phyloP scores from a whole-genome alignment of 92 coral and sea anemone species.

The Scolanthus callimorphus region DNA sequence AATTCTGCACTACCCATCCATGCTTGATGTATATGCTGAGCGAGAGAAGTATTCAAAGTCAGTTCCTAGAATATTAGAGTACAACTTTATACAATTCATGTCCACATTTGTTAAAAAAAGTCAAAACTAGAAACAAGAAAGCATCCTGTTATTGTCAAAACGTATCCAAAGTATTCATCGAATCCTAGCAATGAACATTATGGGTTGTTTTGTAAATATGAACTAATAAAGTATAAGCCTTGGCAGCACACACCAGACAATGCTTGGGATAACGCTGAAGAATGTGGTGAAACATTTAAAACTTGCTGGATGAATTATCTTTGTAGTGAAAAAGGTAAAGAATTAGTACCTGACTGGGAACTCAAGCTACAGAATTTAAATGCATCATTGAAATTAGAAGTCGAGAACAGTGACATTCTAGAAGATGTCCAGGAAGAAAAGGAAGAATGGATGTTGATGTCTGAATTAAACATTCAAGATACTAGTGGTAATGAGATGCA shows the following conservation, averaged over 20 bases:
- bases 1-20: slow-evolving; percentile 39
- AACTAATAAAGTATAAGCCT: slow-evolving; percentile 43
- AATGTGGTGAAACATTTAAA: slow-evolving; percentile 33
- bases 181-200: slow-evolving; percentile 34
- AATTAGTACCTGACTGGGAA: slow-evolving; percentile 36
- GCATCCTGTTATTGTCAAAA: slow-evolving; percentile 26
- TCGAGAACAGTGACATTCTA: slow-evolving; percentile 2
- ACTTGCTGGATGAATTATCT: slow-evolving; percentile 26
- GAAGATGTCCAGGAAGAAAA: slow-evolving; percentile 19
- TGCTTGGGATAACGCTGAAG: slow-evolving; percentile 35
- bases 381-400: slow-evolving; percentile 8
- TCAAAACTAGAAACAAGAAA: slow-evolving; percentile 21
- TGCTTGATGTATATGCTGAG: slow-evolving; percentile 53
- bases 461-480: slow-evolving; percentile 21
- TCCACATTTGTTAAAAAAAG: slow-evolving; percentile 16
- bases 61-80: slow-evolving; percentile 31
- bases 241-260: slow-evolving; percentile 28
- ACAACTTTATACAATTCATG: slow-evolving; percentile 39
- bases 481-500: slow-evolving; percentile 17
- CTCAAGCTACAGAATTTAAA: background rate
- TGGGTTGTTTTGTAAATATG: slow-evolving; percentile 46
- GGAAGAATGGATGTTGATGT: slow-evolving; percentile 28
- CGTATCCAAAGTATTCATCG: slow-evolving; percentile 30
- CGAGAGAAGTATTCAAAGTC: slow-evolving; percentile 27
- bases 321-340: slow-evolving; percentile 10